These are phyloP conservation scores for Phalacrocorax pelagicus DNA, from an alignment of 2,113 vertebrate genomes.

Conservation along the genomic window DNA sequence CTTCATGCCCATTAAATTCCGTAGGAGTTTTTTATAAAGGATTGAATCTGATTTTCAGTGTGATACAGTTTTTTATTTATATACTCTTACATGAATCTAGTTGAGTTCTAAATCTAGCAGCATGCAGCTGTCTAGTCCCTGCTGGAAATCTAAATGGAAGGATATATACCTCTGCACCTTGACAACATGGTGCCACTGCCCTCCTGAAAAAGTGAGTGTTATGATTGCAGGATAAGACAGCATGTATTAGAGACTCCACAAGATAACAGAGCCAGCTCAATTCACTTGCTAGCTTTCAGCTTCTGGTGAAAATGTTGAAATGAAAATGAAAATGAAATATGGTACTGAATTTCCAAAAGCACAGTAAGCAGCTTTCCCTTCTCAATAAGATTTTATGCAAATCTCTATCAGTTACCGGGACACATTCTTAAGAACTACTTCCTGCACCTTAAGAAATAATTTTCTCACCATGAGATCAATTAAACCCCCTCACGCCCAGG, in stretches of 20 bases:
- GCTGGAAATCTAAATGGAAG: neutral
- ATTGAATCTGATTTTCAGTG: neutral
- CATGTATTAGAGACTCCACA: neutral
- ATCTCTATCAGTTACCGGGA: neutral
- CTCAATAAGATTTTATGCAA: neutral
- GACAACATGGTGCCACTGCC: neutral
- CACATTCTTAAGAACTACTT: neutral
- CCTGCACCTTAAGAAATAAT: neutral
- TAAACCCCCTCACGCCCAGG: neutral
- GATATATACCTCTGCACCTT: neutral
- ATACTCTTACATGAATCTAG: neutral
- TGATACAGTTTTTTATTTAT: neutral
- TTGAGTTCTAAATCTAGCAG: neutral
- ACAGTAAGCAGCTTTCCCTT: neutral
- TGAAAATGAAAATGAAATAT: too few relatives aligned
- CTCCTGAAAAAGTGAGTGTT: neutral
- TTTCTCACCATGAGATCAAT: neutral
- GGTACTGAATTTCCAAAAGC: neutral
- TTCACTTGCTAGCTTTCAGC: neutral
- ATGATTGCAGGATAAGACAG: neutral
- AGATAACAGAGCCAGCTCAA: neutral
- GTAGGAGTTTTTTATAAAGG: neutral
- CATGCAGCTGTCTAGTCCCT: neutral
- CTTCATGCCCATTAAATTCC: neutral
- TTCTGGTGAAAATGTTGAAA: too few relatives aligned